A percentile compares a stretch with the other conserved stretches of the same genome.
These are phyloP conservation scores for Andricus quercusramuli DNA, from an alignment of 2,888 invertebrate genomes.

Conservation along the genomic window DNA sequence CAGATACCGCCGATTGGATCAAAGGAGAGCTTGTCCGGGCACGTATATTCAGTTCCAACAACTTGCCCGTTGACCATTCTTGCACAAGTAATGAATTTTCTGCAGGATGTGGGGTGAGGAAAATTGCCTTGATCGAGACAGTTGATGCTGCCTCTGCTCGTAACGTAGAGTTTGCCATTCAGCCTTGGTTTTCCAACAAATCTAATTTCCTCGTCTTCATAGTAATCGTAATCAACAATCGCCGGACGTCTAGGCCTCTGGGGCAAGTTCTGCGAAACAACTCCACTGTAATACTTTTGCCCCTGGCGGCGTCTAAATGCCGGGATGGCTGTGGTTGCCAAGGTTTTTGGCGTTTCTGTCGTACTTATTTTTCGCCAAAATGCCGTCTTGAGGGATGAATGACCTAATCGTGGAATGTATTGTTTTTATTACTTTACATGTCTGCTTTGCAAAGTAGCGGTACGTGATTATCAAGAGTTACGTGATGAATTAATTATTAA, in stretches of 20 bases:
- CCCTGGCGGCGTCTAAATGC: constrained; percentile 61
- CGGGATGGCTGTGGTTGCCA: constrained; percentile 62
- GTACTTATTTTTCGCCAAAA: constrained; percentile 75
- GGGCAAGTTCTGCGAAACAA: constrained; percentile 48
- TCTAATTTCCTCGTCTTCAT: constrained; percentile 83
- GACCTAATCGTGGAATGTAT: constrained; percentile 65
- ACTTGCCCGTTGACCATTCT: constrained; percentile 86
- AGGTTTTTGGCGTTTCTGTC: constrained; percentile 68
- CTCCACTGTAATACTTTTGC: constrained; percentile 52
- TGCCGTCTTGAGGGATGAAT: constrained; percentile 67
- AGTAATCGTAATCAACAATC: constrained; percentile 83
- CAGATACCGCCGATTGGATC: constrained; percentile 95
- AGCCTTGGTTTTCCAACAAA: constrained; percentile 80
- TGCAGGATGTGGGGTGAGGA: constrained; percentile 93
- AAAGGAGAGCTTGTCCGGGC: constrained; percentile 91
- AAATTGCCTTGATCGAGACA: constrained; percentile 95
- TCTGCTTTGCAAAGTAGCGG: constrained; percentile 26
- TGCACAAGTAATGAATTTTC: constrained; percentile 95
- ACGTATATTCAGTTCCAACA: constrained; percentile 93
- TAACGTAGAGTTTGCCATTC: constrained; percentile 82
- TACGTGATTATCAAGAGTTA: constrained; percentile 13
- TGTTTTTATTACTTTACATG: constrained; percentile 6
- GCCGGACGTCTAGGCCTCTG: constrained; percentile 69
- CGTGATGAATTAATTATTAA: constrained; percentile 46
- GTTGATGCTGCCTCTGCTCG: constrained; percentile 84